Base-by-base conservation (phyloP, 2,888 invertebrate genomes). In the Heliconius sara region DNA sequence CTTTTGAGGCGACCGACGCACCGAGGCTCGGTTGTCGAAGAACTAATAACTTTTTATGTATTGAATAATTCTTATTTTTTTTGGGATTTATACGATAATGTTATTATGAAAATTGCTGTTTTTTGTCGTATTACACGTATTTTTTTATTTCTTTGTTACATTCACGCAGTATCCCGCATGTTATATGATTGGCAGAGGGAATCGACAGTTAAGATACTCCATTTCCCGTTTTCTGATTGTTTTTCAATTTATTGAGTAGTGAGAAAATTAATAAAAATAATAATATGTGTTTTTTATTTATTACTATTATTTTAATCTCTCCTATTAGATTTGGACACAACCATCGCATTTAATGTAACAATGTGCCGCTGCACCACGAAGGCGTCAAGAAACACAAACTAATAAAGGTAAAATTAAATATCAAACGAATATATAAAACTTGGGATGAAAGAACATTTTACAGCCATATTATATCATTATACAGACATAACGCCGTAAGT, bases 371-470 rank as follows among this genome's bases (percentile, higher is more conserved):
- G 60, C 60, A 12, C 60, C n/a, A 10, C n/a, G 3, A 60, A n/a
- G n/a, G 60, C 60, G n/a, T 60, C n/a, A 60, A 60, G 10, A n/a
- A 60, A 60, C 22, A 43, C 60, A 70, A 60, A 70, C 22, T 63
- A 79, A 73, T 75, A 60, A 75, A 79, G 77, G 77, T 70, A 77
- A 70, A 70, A 43, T 70, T 70, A 70, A 70, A 79, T 76, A 76
- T 80, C 72, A 81, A 81, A 80, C 80, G 78, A 76, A 78, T 68
- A 68, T 74, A 76, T 78, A 78, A 81, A 80, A 74, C 16, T 68
- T 78, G 70, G 79, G 79, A 81, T 81, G 81, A 82, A 83, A 82
- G 80, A 76, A 81, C 76, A 81, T 81, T 83, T 83, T 82, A 83
- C 80, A 71, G 79, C 82, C 79, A 77, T 76, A 80, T 81, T 76